Evolutionary conservation across 2,888 invertebrate genomes (phyloP).

Genomic region (Lingula anatina): DNA sequence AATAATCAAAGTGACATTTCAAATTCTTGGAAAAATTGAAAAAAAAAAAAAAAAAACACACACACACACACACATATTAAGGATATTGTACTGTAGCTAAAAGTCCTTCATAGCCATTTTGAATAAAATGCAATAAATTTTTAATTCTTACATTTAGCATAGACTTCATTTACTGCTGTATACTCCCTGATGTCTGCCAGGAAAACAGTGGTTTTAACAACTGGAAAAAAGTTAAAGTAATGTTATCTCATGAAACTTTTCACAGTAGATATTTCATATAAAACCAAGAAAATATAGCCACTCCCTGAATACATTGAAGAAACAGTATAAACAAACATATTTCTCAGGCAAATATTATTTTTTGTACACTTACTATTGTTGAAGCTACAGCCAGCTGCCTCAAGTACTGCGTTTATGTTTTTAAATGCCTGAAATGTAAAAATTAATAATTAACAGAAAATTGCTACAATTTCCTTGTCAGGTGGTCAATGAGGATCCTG

Average conservation of each 20-base stretch:
- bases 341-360: no score
- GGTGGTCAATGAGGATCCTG: no score
- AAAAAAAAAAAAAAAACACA: no score
- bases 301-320: no score
- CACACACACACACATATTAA: conserved; percentile 44
- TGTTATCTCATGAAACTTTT: no score
- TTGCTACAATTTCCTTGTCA: no score
- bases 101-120: background rate
- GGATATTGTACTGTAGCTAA: conserved; percentile 14
- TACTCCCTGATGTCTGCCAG: conserved; percentile 78
- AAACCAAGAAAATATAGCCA: no score
- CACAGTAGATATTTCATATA: no score
- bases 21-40: background rate
- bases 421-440: conserved; percentile 62
- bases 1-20: background rate
- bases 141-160: conserved; percentile 64
- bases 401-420: conserved; percentile 72
- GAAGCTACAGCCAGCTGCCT: conserved; percentile 59
- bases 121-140: background rate
- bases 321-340: no score
- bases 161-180: conserved; percentile 74
- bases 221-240: conserved; percentile 59
- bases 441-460: no score
- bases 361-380: conserved; percentile 43
- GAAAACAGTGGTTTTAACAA: conserved; percentile 81